Evolutionary conservation across 2,797 vertebrate species (phyloP).

Genomic region (Macroramphosus scolopax): DNA sequence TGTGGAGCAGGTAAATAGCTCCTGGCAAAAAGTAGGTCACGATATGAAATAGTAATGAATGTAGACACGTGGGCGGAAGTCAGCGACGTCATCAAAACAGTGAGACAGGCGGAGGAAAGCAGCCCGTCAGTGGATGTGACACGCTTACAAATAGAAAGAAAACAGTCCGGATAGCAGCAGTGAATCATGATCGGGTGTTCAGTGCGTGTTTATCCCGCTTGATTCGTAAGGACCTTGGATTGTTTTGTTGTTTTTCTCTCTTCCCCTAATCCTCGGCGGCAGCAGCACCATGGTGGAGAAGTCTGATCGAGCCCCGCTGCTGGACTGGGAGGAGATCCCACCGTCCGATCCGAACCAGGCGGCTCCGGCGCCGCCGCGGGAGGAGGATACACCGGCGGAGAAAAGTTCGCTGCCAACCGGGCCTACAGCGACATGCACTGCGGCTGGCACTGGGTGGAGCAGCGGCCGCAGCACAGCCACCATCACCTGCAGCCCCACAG

Average conservation of each 20-base stretch:
- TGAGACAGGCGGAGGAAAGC: conserved; percentile 52
- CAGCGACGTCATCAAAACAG: conserved; percentile 78
- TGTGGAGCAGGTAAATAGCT: too few species aligned
- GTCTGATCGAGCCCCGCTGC: conserved; percentile 90
- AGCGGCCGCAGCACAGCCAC: conserved; percentile 11
- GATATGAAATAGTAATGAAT: conserved; percentile 53
- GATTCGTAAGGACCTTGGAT: conserved; percentile 3
- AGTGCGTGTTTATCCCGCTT: conserved; percentile 21
- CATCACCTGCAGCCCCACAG: conserved; percentile 56
- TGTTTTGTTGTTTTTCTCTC: conserved; percentile 10
- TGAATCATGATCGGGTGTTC: conserved; percentile 48
- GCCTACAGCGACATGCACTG: conserved; percentile 40
- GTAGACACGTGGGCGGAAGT: conserved; percentile 81
- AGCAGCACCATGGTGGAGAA: conserved; percentile 83
- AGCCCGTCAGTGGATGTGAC: conserved; percentile 63
- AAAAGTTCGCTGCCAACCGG: conserved; percentile 61
- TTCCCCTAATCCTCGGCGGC: conserved; percentile 19
- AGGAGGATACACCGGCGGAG: conserved; percentile 43
- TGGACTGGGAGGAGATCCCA: conserved; percentile 93
- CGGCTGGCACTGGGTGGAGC: conserved; percentile 52
- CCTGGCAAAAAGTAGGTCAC: too few species aligned
- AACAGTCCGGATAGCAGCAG: conserved; percentile 46
- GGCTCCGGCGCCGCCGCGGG: conserved; percentile 54
- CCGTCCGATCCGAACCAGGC: conserved; percentile 72
- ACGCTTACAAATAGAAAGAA: conserved; percentile 68